Evolutionary conservation across 2,888 invertebrate genomes (phyloP), one percentile per base, ranked within the genome.

Genomic region (Acholoe squamosa): DNA sequence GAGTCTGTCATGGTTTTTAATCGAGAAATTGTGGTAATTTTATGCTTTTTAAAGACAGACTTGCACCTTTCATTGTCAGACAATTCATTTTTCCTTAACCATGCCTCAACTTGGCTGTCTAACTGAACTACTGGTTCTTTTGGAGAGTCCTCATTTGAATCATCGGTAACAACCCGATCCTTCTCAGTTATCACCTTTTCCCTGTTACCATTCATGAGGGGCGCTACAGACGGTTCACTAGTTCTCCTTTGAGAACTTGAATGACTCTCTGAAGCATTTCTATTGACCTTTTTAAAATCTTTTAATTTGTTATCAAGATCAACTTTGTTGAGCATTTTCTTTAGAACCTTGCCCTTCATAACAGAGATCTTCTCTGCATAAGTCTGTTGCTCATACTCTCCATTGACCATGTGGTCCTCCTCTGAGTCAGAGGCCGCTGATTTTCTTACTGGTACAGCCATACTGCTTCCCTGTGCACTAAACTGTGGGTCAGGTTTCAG

Each of bases 291-390:
- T 28, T 86, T 86, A 28, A 86, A 86, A 12, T 54, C 86, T 25
- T 86, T 86, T 31, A 86, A 86, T 33, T 86, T 86, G 16, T 7
- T 90, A 25, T 90, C 84, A 28, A 56, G 14, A 43, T 84, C 84
- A 25, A 71, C 52, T 86, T 90, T 51, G 28, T 31, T 86, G 0
- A 84, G 34, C 28, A 90, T 43, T 86, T 61, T 90, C 19, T 90
- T 51, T 10, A 90, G 33, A 43, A 90, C 90, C 34, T 90, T 84
- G 7, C 25, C 28, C 33, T 90, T 90, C 61, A 90, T 56, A 7
- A 34, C 71, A 28, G 90, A 43, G n/a, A 76, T 34, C 34, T 84
- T 54, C n/a, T 90, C 90, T 25, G 76, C 67, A 33, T 76, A 90
- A 0, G 90, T 56, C 51, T 84, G 84, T 51, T 56, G 19, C 22